Conservation (phyloP, 1,140 invertebrate genomes). For the Bombyx mandarina region DNA sequence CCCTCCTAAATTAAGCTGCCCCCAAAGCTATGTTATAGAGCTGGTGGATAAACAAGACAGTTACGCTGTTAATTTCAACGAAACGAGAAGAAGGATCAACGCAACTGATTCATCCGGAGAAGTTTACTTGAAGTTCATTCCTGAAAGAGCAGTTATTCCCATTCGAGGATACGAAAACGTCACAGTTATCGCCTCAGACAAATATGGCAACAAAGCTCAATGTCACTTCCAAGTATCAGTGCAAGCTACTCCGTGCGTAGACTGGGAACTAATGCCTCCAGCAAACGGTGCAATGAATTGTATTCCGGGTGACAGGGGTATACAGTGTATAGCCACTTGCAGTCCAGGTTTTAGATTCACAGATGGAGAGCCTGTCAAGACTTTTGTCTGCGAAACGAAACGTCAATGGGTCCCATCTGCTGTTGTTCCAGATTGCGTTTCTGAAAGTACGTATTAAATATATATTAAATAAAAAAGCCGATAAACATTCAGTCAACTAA, state of each 20-base stretch:
- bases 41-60: constrained; percentile 90
- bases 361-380: constrained; percentile 89
- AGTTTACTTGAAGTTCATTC: constrained; percentile 86
- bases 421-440: constrained; percentile 94
- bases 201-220: constrained; percentile 89
- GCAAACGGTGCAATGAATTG: constrained; percentile 92
- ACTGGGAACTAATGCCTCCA: constrained; percentile 92
- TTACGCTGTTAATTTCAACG: constrained; percentile 94
- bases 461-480: neutral
- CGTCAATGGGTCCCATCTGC: constrained; percentile 86
- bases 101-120: constrained; percentile 92
- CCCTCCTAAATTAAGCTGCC: constrained; percentile 93
- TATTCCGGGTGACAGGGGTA: constrained; percentile 82
- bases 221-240: constrained; percentile 96
- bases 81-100: constrained; percentile 88
- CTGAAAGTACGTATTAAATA: constrained; percentile 77
- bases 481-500: neutral
- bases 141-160: constrained; percentile 88
- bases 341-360: constrained; percentile 93
- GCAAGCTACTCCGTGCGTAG: constrained; percentile 93
- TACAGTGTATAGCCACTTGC: constrained; percentile 93
- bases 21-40: constrained; percentile 96
- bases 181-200: constrained; percentile 90
- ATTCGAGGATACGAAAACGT: constrained; percentile 96
- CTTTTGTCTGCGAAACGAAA: constrained; percentile 85